phyloP scores from a whole-genome alignment of 2,888 invertebrate genomes.

The Drosophila aldrichi region DNA sequence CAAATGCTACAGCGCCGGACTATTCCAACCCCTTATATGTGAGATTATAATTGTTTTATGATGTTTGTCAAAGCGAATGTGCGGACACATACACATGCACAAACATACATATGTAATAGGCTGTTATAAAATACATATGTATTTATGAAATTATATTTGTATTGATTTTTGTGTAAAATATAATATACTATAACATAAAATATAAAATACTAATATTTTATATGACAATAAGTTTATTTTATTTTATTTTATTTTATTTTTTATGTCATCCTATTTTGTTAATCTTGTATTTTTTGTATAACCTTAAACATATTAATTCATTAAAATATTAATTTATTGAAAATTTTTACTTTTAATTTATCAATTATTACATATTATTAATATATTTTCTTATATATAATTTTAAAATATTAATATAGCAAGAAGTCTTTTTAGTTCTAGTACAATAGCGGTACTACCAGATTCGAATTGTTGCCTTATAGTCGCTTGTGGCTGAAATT shows the following conservation, averaged over 20 bases:
- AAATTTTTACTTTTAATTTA: too few species aligned
- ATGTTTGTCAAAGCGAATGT: slow-evolving; percentile 9
- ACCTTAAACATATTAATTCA: too few species aligned
- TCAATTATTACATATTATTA: too few species aligned
- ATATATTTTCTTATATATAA: not conserved
- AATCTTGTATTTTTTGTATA: not conserved
- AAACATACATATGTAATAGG: not conserved
- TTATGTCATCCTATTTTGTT: too few species aligned
- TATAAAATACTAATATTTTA: not conserved
- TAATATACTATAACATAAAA: too few species aligned
- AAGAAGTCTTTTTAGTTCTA: not conserved
- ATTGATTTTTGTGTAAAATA: not conserved
- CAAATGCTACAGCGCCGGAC: slow-evolving; percentile 12
- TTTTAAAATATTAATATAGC: not conserved
- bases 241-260: not conserved
- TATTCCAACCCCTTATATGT: slow-evolving; percentile 46
- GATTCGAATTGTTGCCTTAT: slow-evolving; percentile 32
- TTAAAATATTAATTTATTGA: too few species aligned
- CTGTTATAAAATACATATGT: not conserved
- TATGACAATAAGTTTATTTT: not conserved
- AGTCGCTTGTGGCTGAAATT: slow-evolving; percentile 47
- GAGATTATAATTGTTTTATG: slow-evolving; percentile 50
- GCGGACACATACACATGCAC: not conserved
- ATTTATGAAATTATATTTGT: not conserved
- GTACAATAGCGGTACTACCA: slow-evolving; percentile 5